phyloP scores from a whole-genome alignment of 2,888 invertebrate genomes.

The Euproctis similis region DNA sequence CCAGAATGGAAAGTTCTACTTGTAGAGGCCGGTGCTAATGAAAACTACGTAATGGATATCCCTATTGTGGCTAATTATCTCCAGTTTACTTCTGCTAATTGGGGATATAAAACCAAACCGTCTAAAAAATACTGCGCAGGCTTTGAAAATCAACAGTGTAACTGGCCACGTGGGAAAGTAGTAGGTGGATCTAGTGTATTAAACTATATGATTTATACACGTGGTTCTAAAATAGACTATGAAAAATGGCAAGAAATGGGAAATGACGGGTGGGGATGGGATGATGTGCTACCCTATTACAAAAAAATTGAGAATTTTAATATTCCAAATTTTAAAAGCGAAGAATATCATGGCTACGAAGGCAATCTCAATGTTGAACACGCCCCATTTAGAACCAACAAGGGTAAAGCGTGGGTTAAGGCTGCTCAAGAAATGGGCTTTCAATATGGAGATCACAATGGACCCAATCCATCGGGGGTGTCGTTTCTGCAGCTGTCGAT shows the following conservation, averaged over 20 bases:
- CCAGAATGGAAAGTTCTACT: slow-evolving; percentile 80
- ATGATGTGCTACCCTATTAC: slow-evolving; percentile 83
- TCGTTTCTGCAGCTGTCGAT: slow-evolving; percentile 78
- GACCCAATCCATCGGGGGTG: slow-evolving; percentile 77
- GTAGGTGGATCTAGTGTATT: slow-evolving; percentile 88
- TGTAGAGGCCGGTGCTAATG: slow-evolving; percentile 83
- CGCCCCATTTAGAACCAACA: slow-evolving; percentile 65
- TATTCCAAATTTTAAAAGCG: slow-evolving; percentile 71
- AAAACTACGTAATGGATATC: slow-evolving; percentile 84
- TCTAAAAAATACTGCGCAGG: slow-evolving; percentile 83
- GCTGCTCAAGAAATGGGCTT: slow-evolving; percentile 79
- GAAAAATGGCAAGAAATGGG: slow-evolving; percentile 84
- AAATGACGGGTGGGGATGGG: slow-evolving; percentile 84
- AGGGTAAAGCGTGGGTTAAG: slow-evolving; percentile 75
- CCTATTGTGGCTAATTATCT: slow-evolving; percentile 83
- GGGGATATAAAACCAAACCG: slow-evolving; percentile 88
- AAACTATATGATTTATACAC: slow-evolving; percentile 87
- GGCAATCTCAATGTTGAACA: slow-evolving; percentile 76
- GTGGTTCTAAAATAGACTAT: slow-evolving; percentile 83
- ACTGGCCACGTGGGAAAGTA: slow-evolving; percentile 88
- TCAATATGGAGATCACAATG: slow-evolving; percentile 77
- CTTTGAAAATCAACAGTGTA: slow-evolving; percentile 83
- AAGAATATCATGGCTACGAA: slow-evolving; percentile 68
- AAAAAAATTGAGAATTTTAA: slow-evolving; percentile 84
- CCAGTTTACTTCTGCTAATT: slow-evolving; percentile 83